Base-by-base conservation (phyloP, 2,113 vertebrate genomes). In the Patagioenas fasciata region DNA sequence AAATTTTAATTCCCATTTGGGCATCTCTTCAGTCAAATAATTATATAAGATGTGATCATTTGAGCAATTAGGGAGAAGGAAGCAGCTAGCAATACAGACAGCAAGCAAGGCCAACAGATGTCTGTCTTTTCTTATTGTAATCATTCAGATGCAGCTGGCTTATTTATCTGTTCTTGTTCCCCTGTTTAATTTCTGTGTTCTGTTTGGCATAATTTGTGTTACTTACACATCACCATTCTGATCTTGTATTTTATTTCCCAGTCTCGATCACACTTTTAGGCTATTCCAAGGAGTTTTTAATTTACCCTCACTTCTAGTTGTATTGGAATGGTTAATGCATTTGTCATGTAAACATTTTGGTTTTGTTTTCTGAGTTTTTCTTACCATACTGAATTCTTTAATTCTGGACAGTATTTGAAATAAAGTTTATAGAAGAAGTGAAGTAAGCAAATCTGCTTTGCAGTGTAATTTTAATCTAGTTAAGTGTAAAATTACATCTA, bases 401-500 rank as follows among this genome's bases (percentile, higher is more conserved):
- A 40, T 70, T 77, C 47, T 51, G 31, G 50, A 69, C 15, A 77
- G 25, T 32, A 82, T 60, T 80, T 75, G 29, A 75, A 36, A 62
- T 75, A 31, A 89, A 87, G 58, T 77, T 95, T 94, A 61, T 29
- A 57, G 53, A 89, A 85, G 25, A 78, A 93, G 61, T 66, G 71
- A 89, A 81, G n/a, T 58, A 83, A 58, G 25, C 13, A 32, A 71
- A 88, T 70, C 40, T 87, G 44, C 47, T 91, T 93, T 94, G n/a
- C 81, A 85, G 79, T 91, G 58, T 85, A 89, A 93, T 95, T 91
- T 93, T 95, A 77, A 88, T 85, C 81, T 77, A 85, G 54, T 96
- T 96, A 93, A 90, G 67, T 91, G 91, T 90, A 94, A 93, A 96
- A 91, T 92, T 91, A 65, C 50, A 64, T 66, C 71, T 73, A 75